A percentile compares a stretch with the other conserved stretches of the same genome.
Conservation (phyloP, 2,113 vertebrate species). For the Urocynchramus pylzowi region DNA sequence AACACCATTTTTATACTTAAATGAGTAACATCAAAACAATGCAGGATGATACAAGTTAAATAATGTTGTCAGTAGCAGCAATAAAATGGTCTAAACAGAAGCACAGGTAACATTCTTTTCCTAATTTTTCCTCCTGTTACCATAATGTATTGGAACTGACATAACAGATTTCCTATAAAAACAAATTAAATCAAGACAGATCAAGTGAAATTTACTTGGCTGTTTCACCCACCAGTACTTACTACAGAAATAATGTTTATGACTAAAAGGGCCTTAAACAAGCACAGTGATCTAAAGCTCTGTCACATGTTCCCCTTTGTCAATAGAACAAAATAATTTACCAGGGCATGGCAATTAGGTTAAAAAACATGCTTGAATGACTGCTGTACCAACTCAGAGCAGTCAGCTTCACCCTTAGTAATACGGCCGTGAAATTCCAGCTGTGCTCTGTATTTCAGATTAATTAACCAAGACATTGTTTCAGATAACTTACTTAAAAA, state of each 20-base stretch:
- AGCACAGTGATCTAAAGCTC: neutral
- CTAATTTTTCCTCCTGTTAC: neutral
- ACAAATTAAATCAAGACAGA: neutral
- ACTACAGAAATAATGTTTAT: neutral
- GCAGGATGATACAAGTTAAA: neutral
- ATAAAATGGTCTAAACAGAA: neutral
- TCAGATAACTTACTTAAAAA: neutral
- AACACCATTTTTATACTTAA: neutral
- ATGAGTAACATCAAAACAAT: neutral
- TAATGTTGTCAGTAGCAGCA: neutral
- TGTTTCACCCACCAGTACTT: neutral
- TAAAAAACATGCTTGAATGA: neutral
- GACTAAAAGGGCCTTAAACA: neutral
- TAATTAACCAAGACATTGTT: neutral
- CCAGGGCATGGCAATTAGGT: neutral
- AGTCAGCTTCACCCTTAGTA: neutral
- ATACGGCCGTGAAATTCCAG: fast-evolving
- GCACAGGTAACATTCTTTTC: neutral
- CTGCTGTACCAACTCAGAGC: neutral
- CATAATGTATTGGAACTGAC: neutral
- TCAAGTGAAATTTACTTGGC: neutral
- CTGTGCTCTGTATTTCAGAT: neutral
- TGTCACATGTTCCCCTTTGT: neutral
- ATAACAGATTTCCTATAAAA: neutral
- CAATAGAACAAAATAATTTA: neutral